Base-by-base conservation (phyloP, 2,888 invertebrate species). In the Drosophila paracracens region DNA sequence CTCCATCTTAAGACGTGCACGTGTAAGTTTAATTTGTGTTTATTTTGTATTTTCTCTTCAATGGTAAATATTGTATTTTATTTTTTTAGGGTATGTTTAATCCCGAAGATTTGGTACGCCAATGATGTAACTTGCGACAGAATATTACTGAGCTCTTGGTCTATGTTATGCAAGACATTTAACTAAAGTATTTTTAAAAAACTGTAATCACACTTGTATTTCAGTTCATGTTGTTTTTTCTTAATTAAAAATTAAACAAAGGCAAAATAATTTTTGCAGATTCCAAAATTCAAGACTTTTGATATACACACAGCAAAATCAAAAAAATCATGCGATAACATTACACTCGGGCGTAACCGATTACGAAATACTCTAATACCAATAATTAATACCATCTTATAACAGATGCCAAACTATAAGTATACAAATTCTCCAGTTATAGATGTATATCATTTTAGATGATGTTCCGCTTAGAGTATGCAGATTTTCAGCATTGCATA, bases 1-100 rank as follows among this genome's bases (percentile, higher is more conserved):
- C 94, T 99, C 99, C 0, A 99, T 99, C 90, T 94, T 99, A 76
- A 95, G 99, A 93, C 95, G 99, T 91, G 99, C 99, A 76, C 98
- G 96, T 95, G 98, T 98, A 94, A 88, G 77, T 64, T 40, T 11
- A 27, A 25, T 63, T 33, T 43, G 25, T 31, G 48, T 6, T 31
- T 52, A 11, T 48, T 51, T 57, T 11, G 29, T 65, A 27, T 74
- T 76, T 82, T 89, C 10, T 75, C 81, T 89, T 18, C 7, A 52
- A 33, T 48, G 1, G 10, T 33, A 11, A 35, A 10, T 25, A 38
- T 21, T 16, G 3, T 48, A 38, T 35, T 70, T 52, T 50, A 16
- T 89, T 60, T 91, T 95, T 95, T 38, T 94, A 96, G 96, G 97
- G 97, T 88, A 97, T 97, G 97, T 97, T 97, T 94, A 96, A 96